Base-by-base conservation (phyloP, 2,113 vertebrate species). In the Pipa parva region DNA sequence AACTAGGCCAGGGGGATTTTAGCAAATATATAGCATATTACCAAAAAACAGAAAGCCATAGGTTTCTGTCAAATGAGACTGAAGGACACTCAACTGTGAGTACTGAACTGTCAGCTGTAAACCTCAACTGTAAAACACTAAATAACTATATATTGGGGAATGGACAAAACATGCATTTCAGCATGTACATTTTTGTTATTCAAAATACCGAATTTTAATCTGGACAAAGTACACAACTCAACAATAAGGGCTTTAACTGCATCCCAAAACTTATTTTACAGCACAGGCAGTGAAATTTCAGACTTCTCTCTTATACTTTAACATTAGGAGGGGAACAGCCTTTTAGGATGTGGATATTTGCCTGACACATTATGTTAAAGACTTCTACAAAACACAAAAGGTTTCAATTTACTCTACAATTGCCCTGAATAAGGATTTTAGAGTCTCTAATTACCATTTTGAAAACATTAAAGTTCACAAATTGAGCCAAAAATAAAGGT, bases 381-480 rank as follows among this genome's bases (percentile, higher is more conserved):
- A 2, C 11, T 12, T 39, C 36, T 39, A 39, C 36, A 39, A 12
- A 6, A n/a, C 39, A 42, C 39, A 42, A 42, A 42, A 42, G 39
- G 39, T 42, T 42, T 42, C 46, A 49, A 22, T 22, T 49, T 49
- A 49, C 5, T 3, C 18, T 20, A 20, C 10, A 21, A 21, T 36
- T 33, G 13, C 17, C 27, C n/a, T 57, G 55, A 57, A 28, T 12
- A 26, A 36, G 29, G 55, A 28, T 4, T n/a, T 18, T 18, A 11
- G n/a, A 17, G 21, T 58, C 29, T 5, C 26, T 58, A 36, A 58
- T 56, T 58, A 58, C 31, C 31, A 9, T 36, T 7, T 13, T 61
- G 22, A 37, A 33, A 63, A 65, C 25, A 15, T 5, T 15, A 49
- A 15, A 22, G 25, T 31, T 31, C 8, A 58, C 31, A 36, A 22